Evolutionary conservation across 2,888 invertebrate species (phyloP).

Genomic region (Herminia tarsipennalis): DNA sequence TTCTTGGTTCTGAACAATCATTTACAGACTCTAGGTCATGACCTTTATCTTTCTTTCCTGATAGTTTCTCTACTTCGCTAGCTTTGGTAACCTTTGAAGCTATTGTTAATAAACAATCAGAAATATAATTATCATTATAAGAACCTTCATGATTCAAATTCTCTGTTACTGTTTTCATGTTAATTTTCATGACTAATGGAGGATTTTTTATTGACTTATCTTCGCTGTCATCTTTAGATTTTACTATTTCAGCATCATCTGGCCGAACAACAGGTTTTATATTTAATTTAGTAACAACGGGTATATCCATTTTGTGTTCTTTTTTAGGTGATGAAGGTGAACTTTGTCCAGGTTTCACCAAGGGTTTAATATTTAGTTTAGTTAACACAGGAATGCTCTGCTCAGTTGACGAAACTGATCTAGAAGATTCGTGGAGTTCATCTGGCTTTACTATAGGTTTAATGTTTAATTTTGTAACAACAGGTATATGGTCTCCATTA

Average conservation of each 20-base stretch:
- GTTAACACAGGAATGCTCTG: slow-evolving; percentile 71
- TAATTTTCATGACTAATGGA: slow-evolving; percentile 79
- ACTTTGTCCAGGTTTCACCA: slow-evolving; percentile 68
- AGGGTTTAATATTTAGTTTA: slow-evolving; percentile 76
- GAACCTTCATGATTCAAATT: slow-evolving; percentile 53
- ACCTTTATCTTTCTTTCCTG: slow-evolving; percentile 21
- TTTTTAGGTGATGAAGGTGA: slow-evolving; percentile 73
- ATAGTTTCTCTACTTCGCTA: slow-evolving; percentile 40
- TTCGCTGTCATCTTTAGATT: slow-evolving; percentile 53
- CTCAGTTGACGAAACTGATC: slow-evolving; percentile 53
- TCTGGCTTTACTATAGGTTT: slow-evolving; percentile 82
- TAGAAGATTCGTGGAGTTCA: slow-evolving; percentile 55
- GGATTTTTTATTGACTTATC: slow-evolving; percentile 68
- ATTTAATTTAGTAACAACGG: slow-evolving; percentile 74
- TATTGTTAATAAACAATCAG: slow-evolving; percentile 68
- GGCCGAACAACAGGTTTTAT: slow-evolving; percentile 83
- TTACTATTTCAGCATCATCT: slow-evolving; percentile 56
- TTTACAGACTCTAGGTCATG: slow-evolving; percentile 13
- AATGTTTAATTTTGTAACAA: slow-evolving; percentile 85
- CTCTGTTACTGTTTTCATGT: slow-evolving; percentile 71
- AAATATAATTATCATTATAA: slow-evolving; percentile 58
- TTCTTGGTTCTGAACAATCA: slow-evolving; percentile 18
- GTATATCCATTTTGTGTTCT: slow-evolving; percentile 63
- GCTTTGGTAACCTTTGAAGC: slow-evolving; percentile 56
- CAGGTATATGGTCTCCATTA: slow-evolving; percentile 75